Evolutionary conservation across 1,140 invertebrate species (phyloP).

Genomic region (Tribolium castaneum): DNA sequence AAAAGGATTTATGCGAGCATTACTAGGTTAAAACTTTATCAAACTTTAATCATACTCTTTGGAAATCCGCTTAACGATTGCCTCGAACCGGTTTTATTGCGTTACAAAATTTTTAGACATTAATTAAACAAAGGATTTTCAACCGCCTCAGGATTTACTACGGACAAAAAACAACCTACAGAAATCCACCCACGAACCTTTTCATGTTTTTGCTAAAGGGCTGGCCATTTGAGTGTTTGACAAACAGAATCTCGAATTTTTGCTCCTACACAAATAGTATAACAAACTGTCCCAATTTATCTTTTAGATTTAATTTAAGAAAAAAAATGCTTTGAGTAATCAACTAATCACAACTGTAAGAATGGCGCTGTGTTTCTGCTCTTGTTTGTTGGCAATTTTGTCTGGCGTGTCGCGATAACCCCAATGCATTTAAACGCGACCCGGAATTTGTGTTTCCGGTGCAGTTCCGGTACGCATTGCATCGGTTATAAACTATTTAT

Average conservation of each 20-base stretch:
- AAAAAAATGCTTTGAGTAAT: too few species aligned
- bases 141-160: conserved; percentile 1
- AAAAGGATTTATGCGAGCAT: conserved; percentile 37
- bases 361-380: too few species aligned
- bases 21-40: conserved; percentile 42
- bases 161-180: conserved; percentile 6
- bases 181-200: neutral
- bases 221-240: neutral
- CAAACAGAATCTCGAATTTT: neutral
- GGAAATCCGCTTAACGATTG: conserved; percentile 41
- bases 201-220: neutral
- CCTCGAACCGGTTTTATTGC: conserved; percentile 30
- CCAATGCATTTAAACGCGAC: neutral
- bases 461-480: conserved; percentile 6
- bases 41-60: conserved; percentile 43
- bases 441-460: conserved; percentile 3
- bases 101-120: conserved; percentile 37
- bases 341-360: too few species aligned
- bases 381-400: neutral
- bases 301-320: too few species aligned
- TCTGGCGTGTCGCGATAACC: neutral
- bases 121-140: conserved; percentile 40
- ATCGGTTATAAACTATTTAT: conserved; percentile 8
- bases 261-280: neutral
- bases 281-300: neutral